phyloP scores from a whole-genome alignment of 2,797 vertebrate genomes.

The Gobio occitaniae region DNA sequence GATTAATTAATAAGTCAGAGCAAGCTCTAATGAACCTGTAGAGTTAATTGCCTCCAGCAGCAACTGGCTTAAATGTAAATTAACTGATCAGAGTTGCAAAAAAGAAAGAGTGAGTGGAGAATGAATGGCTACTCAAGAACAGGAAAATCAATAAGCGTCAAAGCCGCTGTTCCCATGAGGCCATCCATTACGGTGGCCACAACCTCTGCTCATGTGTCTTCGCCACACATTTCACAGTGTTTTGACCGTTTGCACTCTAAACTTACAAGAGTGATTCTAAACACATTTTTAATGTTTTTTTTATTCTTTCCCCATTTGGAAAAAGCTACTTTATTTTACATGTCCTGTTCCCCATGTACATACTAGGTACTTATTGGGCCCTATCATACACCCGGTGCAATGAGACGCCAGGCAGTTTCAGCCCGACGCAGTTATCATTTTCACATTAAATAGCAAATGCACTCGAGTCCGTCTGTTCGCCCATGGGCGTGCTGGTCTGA shows the following conservation, averaged over 20 bases:
- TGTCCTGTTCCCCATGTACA: no score
- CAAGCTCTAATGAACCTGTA: slow-evolving; percentile 78
- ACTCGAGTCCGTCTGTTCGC: no score
- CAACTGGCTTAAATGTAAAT: slow-evolving; percentile 83
- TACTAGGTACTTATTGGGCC: no score
- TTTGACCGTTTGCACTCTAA: not conserved
- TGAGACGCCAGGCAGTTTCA: no score
- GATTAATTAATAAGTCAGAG: slow-evolving; percentile 59
- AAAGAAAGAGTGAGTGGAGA: slow-evolving; percentile 67
- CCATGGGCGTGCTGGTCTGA: no score
- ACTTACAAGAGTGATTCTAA: not conserved
- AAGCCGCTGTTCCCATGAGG: slow-evolving; percentile 60
- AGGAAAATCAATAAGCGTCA: slow-evolving; percentile 77
- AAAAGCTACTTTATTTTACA: not conserved
- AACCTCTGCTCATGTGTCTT: slow-evolving; percentile 32
- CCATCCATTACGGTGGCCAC: slow-evolving; percentile 54
- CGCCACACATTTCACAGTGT: slow-evolving; percentile 19
- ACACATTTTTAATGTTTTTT: not conserved
- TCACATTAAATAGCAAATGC: no score
- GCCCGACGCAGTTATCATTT: no score
- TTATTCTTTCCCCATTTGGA: not conserved
- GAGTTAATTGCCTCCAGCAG: slow-evolving; percentile 81
- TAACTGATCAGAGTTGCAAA: slow-evolving; percentile 72
- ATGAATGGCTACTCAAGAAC: slow-evolving; percentile 75
- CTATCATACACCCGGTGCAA: no score